Conservation (phyloP, 2,797 vertebrate genomes). For the Austrolebias charrua region DNA sequence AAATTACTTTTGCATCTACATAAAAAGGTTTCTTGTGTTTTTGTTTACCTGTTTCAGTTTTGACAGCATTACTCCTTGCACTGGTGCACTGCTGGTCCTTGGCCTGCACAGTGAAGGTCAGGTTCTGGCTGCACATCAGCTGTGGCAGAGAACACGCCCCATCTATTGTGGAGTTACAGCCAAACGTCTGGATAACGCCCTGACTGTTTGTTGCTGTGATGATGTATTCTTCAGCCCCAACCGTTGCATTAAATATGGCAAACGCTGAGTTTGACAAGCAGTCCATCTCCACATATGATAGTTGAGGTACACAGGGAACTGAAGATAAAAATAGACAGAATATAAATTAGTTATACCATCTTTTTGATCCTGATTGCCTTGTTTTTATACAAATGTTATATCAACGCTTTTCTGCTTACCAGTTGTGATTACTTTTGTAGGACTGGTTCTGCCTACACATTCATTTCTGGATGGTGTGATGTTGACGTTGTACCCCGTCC, state of each 20-base stretch:
- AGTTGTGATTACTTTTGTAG: conserved; percentile 56
- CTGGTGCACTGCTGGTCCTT: conserved; percentile 69
- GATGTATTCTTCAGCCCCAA: conserved; percentile 58
- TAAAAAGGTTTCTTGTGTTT: background rate
- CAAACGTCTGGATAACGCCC: conserved; percentile 30
- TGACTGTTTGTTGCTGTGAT: conserved; percentile 44
- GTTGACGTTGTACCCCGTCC: conserved; percentile 70
- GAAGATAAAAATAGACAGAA: conserved; percentile 4
- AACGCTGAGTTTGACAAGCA: conserved; percentile 75
- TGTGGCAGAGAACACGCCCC: conserved; percentile 57
- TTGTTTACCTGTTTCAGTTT: conserved; percentile 71
- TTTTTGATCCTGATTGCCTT: too few relatives aligned
- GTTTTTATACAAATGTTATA: background rate
- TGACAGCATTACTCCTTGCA: conserved; percentile 60
- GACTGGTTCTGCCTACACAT: conserved; percentile 72
- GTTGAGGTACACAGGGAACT: conserved; percentile 75
- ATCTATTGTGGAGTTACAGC: conserved; percentile 60
- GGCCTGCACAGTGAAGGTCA: conserved; percentile 71
- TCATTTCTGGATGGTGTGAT: conserved; percentile 64
- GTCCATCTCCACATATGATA: conserved; percentile 74
- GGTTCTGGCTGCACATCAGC: conserved; percentile 70
- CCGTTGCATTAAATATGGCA: conserved; percentile 64
- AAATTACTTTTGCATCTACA: background rate
- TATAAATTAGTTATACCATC: background rate
- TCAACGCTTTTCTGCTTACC: conserved; percentile 53